Percentiles rank a stretch among this genome's conserved stretches.
phyloP scores from a whole-genome alignment of 2,113 vertebrate species.

The Butorides virescens region DNA sequence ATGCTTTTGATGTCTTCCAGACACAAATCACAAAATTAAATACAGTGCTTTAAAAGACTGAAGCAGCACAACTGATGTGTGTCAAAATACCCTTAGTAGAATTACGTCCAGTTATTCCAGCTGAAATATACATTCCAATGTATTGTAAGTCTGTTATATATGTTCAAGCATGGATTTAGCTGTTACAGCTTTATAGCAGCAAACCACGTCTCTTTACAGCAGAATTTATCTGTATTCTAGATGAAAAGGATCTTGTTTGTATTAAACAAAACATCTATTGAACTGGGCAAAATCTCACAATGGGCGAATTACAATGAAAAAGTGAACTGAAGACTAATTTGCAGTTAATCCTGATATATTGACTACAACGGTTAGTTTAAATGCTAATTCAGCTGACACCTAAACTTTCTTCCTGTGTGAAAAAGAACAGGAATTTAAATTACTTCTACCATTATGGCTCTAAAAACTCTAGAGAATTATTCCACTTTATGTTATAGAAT shows the following conservation, averaged over 20 bases:
- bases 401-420: neutral
- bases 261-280: neutral
- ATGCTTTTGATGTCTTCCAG: neutral
- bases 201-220: neutral
- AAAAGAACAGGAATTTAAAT: neutral
- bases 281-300: neutral
- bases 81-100: neutral
- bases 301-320: neutral
- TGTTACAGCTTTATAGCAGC: neutral
- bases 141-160: neutral
- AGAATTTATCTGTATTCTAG: neutral
- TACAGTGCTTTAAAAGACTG: neutral
- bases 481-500: neutral
- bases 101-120: neutral
- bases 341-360: slow-evolving; percentile 27
- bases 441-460: neutral
- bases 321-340: slow-evolving; percentile 13
- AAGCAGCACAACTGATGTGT: neutral
- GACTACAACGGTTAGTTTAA: slow-evolving; percentile 11
- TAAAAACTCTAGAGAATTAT: neutral
- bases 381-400: slow-evolving; percentile 23
- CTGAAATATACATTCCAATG: neutral
- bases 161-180: neutral
- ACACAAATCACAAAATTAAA: neutral
- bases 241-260: neutral